Evolutionary conservation across 2,888 invertebrate species (phyloP).

Genomic region (Mesorhabditis sp.): DNA sequence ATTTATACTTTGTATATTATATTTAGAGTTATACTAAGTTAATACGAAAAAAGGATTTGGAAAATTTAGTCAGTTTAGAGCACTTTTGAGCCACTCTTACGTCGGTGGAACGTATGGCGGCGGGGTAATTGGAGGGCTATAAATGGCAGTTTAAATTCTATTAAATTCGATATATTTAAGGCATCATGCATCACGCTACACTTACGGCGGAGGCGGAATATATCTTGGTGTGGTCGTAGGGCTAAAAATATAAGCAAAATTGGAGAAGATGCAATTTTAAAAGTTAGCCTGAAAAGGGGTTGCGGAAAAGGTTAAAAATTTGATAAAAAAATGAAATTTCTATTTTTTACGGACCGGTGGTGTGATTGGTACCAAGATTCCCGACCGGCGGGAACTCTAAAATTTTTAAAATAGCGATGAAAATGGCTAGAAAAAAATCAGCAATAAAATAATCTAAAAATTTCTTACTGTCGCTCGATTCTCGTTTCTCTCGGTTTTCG

Average conservation of each 20-base stretch:
- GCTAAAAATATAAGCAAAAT: too few species aligned
- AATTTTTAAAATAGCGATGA: not conserved
- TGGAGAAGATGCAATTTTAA: too few species aligned
- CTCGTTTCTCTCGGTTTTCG: not conserved
- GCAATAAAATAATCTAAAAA: not conserved
- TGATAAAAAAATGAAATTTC: too few species aligned
- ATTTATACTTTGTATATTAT: not conserved
- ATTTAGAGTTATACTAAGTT: too few species aligned
- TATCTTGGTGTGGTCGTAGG: too few species aligned
- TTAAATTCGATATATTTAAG: too few species aligned
- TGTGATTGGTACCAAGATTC: too few species aligned
- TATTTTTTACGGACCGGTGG: too few species aligned
- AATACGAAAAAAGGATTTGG: not conserved
- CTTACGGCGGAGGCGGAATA: too few species aligned
- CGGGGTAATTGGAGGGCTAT: not conserved
- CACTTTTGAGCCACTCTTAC: not conserved
- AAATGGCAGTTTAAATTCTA: not conserved
- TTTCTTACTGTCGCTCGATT: not conserved
- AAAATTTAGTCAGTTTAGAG: not conserved
- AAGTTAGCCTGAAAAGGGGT: too few species aligned
- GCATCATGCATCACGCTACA: too few species aligned
- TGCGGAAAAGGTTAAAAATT: too few species aligned
- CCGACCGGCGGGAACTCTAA: not conserved
- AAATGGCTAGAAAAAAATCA: not conserved
- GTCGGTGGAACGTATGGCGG: not conserved